Evolutionary conservation across 2,113 vertebrate genomes (phyloP).

Genomic region (Pontoporia blainvillei): DNA sequence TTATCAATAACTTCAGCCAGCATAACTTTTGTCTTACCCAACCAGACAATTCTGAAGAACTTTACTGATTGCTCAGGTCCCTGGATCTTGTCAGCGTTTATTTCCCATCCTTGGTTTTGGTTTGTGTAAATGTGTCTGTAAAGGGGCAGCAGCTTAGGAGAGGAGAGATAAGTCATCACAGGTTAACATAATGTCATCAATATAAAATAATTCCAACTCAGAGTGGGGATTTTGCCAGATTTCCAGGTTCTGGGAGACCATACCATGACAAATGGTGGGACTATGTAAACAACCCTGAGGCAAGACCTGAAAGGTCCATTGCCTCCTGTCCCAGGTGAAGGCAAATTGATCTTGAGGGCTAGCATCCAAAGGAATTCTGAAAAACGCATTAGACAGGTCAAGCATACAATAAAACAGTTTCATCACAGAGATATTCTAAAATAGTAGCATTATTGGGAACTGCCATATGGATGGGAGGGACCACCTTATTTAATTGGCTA

Average conservation of each 20-base stretch:
- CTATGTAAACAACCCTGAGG: not conserved
- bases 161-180: not conserved
- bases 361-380: not conserved
- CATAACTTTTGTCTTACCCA: not conserved
- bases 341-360: not conserved
- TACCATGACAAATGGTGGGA: not conserved
- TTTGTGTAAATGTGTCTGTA: not conserved
- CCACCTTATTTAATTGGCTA: no score
- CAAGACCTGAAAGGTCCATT: not conserved
- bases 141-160: not conserved
- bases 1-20: no score
- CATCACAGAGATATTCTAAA: no score
- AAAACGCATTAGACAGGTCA: no score
- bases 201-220: not conserved
- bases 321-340: not conserved
- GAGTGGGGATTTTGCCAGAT: not conserved
- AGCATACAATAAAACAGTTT: no score
- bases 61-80: not conserved
- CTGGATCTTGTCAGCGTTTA: not conserved
- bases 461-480: no score
- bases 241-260: not conserved
- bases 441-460: no score
- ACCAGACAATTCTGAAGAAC: not conserved
- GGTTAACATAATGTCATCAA: not conserved
- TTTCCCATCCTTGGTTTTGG: not conserved